Base-by-base conservation (phyloP, 2,888 invertebrate species). In the Parascotia fuliginaria region DNA sequence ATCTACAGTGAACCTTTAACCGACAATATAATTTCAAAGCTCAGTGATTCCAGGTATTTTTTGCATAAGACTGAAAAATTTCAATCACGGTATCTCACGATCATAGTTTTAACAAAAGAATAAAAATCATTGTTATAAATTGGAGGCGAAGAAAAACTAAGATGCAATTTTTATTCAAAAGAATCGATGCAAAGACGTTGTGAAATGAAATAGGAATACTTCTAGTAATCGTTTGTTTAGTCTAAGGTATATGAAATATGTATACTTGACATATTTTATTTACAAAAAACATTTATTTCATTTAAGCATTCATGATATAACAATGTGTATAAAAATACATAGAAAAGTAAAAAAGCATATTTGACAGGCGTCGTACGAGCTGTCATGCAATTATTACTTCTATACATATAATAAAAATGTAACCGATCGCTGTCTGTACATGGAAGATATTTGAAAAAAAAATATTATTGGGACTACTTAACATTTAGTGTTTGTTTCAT, bases 51-150 rank as follows among this genome's bases (percentile, higher is more conserved):
- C 6, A 31, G 39, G 39, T 58, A 61, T 58, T 67, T 63, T 55
- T 51, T 45, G 49, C 42, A 48, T 55, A 50, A 63, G 62, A 68
- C 61, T 60, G 65, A 64, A 68, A n/a, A 72, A 77, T 83, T 81
- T 79, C 81, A 80, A 80, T 83, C 78, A 73, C 55, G 59, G 73
- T 75, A 72, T 73, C 70, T 70, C 59, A 32, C 56, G 38, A 57
- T 45, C 48, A 36, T 51, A 50, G 55, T 60, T 63, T 61, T 58
- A 70, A 73, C 70, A 77, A 79, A 75, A 65, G 67, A 72, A 73
- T 73, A 72, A 74, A 73, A 76, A 72, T 73, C 73, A 73, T 75
- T 73, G 73, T 73, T 65, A 68, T 42, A 60, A 70, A 63, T 58
- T 56, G 56, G 55, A 62, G 49, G 45, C 59, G 50, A 53, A 59